A percentile compares a stretch with the other conserved stretches of the same genome.
These are phyloP conservation scores for Drosophila ezoana DNA, from an alignment of 2,888 invertebrate genomes.

Conservation along the genomic window DNA sequence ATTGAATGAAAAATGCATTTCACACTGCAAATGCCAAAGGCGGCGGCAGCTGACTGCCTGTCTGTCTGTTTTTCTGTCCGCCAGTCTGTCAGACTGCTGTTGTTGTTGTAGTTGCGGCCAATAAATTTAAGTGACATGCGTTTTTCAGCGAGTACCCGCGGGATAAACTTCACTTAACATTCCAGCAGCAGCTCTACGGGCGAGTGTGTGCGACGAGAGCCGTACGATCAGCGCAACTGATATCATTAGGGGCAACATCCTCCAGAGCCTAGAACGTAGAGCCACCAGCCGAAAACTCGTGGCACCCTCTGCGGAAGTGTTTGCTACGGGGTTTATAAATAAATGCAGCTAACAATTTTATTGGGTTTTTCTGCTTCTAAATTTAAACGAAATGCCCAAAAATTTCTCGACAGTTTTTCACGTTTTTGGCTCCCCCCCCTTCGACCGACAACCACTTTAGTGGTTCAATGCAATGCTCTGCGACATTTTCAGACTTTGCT, in stretches of 20 bases:
- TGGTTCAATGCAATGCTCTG: constrained; percentile 41
- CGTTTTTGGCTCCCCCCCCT: constrained; percentile 22
- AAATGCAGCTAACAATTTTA: constrained; percentile 69
- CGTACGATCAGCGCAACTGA: constrained; percentile 63
- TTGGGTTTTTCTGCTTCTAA: constrained; percentile 72
- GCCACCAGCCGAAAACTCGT: constrained; percentile 34
- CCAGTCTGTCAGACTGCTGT: constrained; percentile 1
- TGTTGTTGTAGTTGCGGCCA: constrained; percentile 67
- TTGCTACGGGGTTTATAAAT: constrained; percentile 61
- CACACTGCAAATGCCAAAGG: constrained; percentile 51
- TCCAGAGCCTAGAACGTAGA: constrained; percentile 12
- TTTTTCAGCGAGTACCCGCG: constrained; percentile 80
- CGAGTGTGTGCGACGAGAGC: not conserved
- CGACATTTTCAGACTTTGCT: constrained; percentile 66
- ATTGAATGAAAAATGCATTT: constrained; percentile 80
- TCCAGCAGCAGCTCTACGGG: constrained; percentile 68
- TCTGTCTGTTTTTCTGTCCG: constrained; percentile 30
- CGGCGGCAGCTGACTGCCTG: constrained; percentile 33
- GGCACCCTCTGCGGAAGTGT: constrained; percentile 65
- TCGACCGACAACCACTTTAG: constrained; percentile 51
- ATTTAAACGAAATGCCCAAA: constrained; percentile 69
- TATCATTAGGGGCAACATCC: constrained; percentile 76
- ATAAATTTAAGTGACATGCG: constrained; percentile 81
- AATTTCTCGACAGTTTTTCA: constrained; percentile 60
- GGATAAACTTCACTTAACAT: constrained; percentile 75